phyloP scores from a whole-genome alignment of 2,113 vertebrate genomes.

The Rhinolophus ferrumequinum region DNA sequence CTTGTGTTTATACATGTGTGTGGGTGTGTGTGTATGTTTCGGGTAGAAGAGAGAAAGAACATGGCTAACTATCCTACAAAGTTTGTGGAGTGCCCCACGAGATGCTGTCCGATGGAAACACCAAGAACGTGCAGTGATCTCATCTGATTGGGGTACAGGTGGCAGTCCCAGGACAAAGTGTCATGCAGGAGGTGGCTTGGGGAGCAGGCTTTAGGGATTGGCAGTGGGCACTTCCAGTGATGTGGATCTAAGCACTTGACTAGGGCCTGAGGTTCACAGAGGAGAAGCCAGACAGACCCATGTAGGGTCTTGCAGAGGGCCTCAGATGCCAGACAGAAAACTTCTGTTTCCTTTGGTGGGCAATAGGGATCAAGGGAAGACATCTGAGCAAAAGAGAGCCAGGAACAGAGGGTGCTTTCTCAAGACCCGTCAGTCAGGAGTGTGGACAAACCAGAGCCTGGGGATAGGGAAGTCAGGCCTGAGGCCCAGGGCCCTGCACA shows the following conservation, averaged over 20 bases:
- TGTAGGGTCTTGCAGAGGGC: not conserved
- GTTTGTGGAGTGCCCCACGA: not conserved
- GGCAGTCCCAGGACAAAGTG: not conserved
- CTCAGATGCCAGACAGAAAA: not conserved
- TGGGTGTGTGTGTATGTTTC: not conserved
- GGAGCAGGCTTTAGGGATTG: not conserved
- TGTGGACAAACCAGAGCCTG: not conserved
- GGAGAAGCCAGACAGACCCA: not conserved
- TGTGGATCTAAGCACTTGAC: not conserved
- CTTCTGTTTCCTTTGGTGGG: not conserved
- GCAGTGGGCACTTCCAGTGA: not conserved
- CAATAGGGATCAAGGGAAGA: not conserved
- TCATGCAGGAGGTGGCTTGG: not conserved
- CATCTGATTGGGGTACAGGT: not conserved
- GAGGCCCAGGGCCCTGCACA: not conserved
- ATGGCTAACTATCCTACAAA: not conserved
- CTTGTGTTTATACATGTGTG: not conserved
- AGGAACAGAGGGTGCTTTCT: not conserved
- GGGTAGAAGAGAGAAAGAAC: not conserved
- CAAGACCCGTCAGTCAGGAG: not conserved
- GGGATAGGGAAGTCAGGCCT: not conserved
- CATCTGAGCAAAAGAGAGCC: not conserved
- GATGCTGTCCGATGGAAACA: not conserved
- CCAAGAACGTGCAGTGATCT: not conserved
- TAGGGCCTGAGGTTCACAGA: not conserved